A percentile compares a stretch with the other conserved stretches of the same genome.
Evolutionary conservation across 1,140 invertebrate genomes (phyloP).

Genomic region (Orius insidiosus): DNA sequence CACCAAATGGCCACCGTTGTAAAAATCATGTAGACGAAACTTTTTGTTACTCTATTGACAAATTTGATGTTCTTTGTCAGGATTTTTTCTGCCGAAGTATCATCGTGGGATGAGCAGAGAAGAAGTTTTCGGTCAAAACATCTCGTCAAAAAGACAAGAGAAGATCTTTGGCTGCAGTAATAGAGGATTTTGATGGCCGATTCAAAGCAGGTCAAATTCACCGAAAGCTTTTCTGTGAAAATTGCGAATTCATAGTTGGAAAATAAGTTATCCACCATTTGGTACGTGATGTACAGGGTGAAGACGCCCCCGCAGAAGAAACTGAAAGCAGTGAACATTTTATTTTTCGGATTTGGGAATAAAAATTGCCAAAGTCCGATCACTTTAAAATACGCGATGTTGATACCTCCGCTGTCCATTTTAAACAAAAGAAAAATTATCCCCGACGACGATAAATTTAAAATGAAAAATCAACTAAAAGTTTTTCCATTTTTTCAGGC

Average conservation of each 20-base stretch:
- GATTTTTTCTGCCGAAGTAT: background rate
- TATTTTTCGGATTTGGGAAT: background rate
- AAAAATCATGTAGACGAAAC: slow-evolving; percentile 15
- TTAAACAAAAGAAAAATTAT: too few species aligned
- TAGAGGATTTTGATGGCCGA: slow-evolving; percentile 13
- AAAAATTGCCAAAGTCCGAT: slow-evolving; percentile 11
- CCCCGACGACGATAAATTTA: too few species aligned
- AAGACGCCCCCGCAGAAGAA: background rate
- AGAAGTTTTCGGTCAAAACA: slow-evolving; percentile 10
- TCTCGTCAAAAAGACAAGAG: background rate
- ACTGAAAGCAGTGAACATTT: background rate
- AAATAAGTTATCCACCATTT: slow-evolving; percentile 6
- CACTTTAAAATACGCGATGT: slow-evolving; percentile 8
- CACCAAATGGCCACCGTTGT: slow-evolving; percentile 15
- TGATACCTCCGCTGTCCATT: too few species aligned
- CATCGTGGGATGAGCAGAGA: background rate
- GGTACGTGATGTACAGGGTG: slow-evolving; percentile 1
- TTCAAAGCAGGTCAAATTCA: slow-evolving; percentile 14
- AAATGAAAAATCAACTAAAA: too few species aligned
- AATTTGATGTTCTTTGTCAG: background rate
- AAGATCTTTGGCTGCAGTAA: slow-evolving; percentile 8
- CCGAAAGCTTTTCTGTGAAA: slow-evolving; percentile 14
- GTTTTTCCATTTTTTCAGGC: too few species aligned
- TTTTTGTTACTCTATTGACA: slow-evolving; percentile 4
- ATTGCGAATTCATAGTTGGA: slow-evolving; percentile 10